A percentile compares a stretch with the other conserved stretches of the same genome.
Evolutionary conservation across 2,888 invertebrate species (phyloP).

Genomic region (Rhagonycha lutea): DNA sequence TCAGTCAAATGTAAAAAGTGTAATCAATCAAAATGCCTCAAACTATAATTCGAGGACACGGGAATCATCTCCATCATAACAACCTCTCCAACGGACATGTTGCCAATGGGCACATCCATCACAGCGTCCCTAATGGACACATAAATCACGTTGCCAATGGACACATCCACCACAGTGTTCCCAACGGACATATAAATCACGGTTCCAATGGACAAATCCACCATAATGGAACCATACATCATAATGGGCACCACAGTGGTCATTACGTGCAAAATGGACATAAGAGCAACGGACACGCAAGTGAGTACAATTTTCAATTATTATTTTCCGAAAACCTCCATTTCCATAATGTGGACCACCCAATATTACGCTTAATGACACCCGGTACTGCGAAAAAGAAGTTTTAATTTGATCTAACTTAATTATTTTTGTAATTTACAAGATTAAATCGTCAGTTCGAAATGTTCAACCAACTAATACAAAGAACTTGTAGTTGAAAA

Average conservation of each 20-base stretch:
- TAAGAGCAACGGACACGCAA: constrained; percentile 49
- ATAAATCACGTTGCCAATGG: constrained; percentile 10
- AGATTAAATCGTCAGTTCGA: background rate
- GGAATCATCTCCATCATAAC: constrained; percentile 10
- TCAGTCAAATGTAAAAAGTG: background rate
- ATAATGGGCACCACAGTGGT: constrained; percentile 41
- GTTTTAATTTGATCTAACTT: background rate
- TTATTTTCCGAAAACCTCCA: background rate
- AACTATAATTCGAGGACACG: constrained; percentile 39
- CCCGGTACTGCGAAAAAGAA: background rate
- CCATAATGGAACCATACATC: constrained; percentile 35
- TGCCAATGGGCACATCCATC: constrained; percentile 4
- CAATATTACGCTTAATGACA: background rate
- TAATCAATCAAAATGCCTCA: constrained; percentile 40
- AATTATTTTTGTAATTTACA: background rate
- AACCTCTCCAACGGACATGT: constrained; percentile 11
- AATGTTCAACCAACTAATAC: background rate
- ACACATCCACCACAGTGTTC: constrained; percentile 19
- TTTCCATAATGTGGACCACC: background rate
- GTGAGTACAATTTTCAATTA: constrained; percentile 36
- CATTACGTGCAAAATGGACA: constrained; percentile 42
- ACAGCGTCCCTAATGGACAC: constrained; percentile 9
- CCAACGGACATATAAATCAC: constrained; percentile 38
- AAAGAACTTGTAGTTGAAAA: background rate
- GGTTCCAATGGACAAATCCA: constrained; percentile 37